phyloP scores from a whole-genome alignment of 2,113 vertebrate genomes.

The Channa maculata region DNA sequence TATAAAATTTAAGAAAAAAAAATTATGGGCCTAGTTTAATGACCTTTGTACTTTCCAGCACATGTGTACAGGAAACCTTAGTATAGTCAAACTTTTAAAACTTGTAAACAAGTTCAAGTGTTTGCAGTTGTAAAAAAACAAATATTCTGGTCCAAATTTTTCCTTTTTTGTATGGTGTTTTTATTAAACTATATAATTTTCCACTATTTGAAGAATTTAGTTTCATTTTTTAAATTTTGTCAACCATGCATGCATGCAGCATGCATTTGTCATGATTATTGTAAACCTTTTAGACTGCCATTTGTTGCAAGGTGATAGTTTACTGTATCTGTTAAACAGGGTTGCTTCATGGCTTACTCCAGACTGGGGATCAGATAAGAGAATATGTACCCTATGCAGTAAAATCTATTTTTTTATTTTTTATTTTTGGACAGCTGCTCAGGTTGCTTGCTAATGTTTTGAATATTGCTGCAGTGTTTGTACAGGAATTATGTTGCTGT shows the following conservation, averaged over 20 bases:
- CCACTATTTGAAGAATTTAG: constrained; percentile 5
- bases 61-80: constrained; percentile 31
- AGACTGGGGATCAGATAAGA: no score
- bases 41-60: constrained; percentile 52
- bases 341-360: neutral
- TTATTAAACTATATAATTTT: constrained; percentile 15
- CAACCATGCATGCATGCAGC: constrained; percentile 20
- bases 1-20: constrained; percentile 1
- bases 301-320: neutral
- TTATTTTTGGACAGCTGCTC: neutral
- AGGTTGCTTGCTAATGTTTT: neutral
- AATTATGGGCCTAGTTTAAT: constrained; percentile 36
- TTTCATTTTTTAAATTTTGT: constrained; percentile 25
- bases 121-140: constrained; percentile 19
- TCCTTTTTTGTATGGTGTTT: constrained; percentile 39
- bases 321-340: constrained; percentile 14
- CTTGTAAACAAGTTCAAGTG: constrained; percentile 1
- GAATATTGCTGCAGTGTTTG: neutral
- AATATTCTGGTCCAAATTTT: constrained; percentile 25
- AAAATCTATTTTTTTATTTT: neutral
- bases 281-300: neutral
- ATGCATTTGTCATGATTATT: constrained; percentile 11
- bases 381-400: constrained; percentile 38
- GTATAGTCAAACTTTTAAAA: constrained; percentile 21
- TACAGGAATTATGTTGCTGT: no score